Evolutionary conservation across 2,113 vertebrate species (phyloP), one percentile per base, ranked within the genome.

Genomic region (Grallaria varia): DNA sequence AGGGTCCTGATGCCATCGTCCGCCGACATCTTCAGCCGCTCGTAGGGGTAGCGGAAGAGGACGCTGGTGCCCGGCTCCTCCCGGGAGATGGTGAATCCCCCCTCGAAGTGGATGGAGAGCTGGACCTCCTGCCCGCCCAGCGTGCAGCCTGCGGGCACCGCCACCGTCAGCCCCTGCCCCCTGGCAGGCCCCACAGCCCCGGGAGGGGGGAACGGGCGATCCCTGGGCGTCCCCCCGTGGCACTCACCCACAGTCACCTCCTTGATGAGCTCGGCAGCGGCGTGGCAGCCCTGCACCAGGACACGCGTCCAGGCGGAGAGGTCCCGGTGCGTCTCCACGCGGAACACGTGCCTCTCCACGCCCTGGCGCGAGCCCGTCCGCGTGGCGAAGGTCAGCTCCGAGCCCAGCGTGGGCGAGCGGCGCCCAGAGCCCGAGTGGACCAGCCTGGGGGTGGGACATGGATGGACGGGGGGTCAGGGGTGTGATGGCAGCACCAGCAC

Each of bases 281-380:
- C 95, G 6, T 99, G 99, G 19, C 98, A 99, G 20, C 99, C 99
- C 97, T 99, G 99, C 35, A 99, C 99, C 8, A 99, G 97, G 12
- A 98, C 97, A 1, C 99, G 98, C 1, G 99, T 99, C 99, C 99
- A 99, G 2, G 98, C 98, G 0, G 99, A 99, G 95, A 99, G 98
- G 85, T 99, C 99, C 85, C 99, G 99, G 97, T 99, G 99, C 4
- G 98, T 99, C 97, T 99, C 99, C 94, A 99, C 99, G 1, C 99
- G 97, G 97, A 99, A 99, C 25, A 99, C 56, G 62, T 99, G 99
- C 95, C 98, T 99, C 97, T 99, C 99, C 39, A 99, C 98, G 18
- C 99, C 99, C 66, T 99, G 99, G 8, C 98, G 98, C 1, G 99
- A 99, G 50, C 99, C 99, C 0, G 99, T 99, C 74, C 99, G 98